Evolutionary conservation across 2,113 vertebrate genomes (phyloP).

Genomic region (Symphodus melops): DNA sequence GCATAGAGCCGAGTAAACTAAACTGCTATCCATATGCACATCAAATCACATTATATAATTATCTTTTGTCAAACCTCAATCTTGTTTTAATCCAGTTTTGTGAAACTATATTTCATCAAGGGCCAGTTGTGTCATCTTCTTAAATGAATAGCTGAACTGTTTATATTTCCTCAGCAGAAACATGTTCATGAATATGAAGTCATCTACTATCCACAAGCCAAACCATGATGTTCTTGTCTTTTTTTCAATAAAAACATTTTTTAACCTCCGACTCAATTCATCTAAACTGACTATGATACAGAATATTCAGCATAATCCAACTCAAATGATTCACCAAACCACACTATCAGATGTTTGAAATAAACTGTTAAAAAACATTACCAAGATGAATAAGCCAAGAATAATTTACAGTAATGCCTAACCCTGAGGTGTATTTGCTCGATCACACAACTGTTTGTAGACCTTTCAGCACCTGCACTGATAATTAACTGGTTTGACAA

Average conservation of each 20-base stretch:
- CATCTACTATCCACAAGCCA: slow-evolving; percentile 12
- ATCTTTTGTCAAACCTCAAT: neutral
- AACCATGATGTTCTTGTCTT: neutral
- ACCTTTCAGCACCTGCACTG: too few species aligned
- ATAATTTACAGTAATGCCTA: neutral
- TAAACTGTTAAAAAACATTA: neutral
- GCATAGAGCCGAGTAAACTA: neutral
- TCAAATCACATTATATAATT: neutral
- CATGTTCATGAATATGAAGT: neutral
- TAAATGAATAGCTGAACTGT: neutral
- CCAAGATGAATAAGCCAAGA: neutral
- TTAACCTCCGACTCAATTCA: slow-evolving; percentile 12
- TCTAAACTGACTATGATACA: slow-evolving; percentile 20
- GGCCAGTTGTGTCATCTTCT: neutral
- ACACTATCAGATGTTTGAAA: slow-evolving; percentile 1
- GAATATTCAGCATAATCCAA: slow-evolving; percentile 38
- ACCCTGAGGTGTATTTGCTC: neutral
- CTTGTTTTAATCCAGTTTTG: neutral
- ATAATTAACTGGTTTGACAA: too few species aligned
- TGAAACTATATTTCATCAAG: neutral
- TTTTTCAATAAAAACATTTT: slow-evolving; percentile 11
- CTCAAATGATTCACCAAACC: slow-evolving; percentile 33
- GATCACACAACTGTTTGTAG: neutral
- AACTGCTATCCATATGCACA: neutral
- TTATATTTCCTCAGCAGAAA: neutral